Evolutionary conservation across 2,113 vertebrate genomes (phyloP), one percentile per base, ranked within the genome.

Genomic region (Atrichornis clamosus): DNA sequence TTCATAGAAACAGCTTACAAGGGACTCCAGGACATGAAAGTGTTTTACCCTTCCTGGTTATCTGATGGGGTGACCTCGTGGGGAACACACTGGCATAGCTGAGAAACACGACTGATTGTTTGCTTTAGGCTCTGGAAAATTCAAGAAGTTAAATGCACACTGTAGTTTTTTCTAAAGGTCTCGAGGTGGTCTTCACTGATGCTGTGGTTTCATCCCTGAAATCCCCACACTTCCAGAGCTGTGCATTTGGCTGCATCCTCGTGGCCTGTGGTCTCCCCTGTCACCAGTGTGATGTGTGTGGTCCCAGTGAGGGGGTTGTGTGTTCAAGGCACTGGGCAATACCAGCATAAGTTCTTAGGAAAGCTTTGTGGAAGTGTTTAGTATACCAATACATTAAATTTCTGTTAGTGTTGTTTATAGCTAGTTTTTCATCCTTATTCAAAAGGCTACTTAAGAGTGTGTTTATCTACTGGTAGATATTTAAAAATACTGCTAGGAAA

Each of bases 191-290:
- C 16, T 78, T 53, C 9, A 7, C 1, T 56, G 33, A 13, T 41
- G 47, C 8, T 46, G 37, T 65, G 49, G 10, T 55, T 94, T 81
- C 11, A 67, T 44, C 68, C 28, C 39, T 75, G 78, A 56, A 33
- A 58, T 33, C 63, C 49, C n/a, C 7, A 2, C 4, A 1, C 30
- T 50, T 58, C n/a, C 12, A 19, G n/a, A 33, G 49, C 47, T 67
- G 53, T 44, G 24, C 11, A 6, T 81, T 77, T 75, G 32, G 23
- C 59, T 81, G 77, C 8, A 2, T 14, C 62, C 35, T 75, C 0
- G 0, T 35, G 52, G 39, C 23, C 23, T 0, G 0, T 46, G 69
- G 24, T 49, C 53, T 42, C 79, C 78, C 17, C 4, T 26, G 50
- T 87, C 70, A 53, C 33, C 46, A 10, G 49, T 28, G 37, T 0